Percentiles rank a stretch among this genome's conserved stretches.
Conservation (phyloP, 2,113 vertebrate species). For the Notothenia coriiceps region DNA sequence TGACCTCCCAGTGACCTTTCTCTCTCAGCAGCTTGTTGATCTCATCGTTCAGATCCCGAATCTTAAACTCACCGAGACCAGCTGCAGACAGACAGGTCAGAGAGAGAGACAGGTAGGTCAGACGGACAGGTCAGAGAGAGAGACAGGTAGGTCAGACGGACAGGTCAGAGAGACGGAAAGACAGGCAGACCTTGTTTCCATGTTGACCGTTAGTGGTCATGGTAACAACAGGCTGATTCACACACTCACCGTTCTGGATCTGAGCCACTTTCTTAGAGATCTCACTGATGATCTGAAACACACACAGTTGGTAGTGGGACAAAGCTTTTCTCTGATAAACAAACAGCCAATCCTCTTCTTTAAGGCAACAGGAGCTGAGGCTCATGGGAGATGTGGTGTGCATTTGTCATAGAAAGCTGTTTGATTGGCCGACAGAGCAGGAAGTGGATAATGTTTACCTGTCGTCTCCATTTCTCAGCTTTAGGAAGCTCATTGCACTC, state of each 20-base stretch:
- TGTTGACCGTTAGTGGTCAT: too few relatives aligned
- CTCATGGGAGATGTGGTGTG: neutral
- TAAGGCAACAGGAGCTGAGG: neutral
- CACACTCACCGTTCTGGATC: conserved; percentile 96
- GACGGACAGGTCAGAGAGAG: neutral
- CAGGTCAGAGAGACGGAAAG: neutral
- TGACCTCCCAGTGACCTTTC: conserved; percentile 96
- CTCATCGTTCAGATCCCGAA: conserved; percentile 97
- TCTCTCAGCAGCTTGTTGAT: conserved; percentile 98
- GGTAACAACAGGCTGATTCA: neutral
- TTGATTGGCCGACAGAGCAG: too few relatives aligned
- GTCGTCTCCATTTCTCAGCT: conserved; percentile 97
- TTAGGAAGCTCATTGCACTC: conserved; percentile 96
- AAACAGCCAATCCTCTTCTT: neutral
- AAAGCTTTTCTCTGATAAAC: neutral
- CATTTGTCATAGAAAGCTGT: neutral
- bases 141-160: neutral
- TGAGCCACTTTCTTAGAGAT: conserved; percentile 98
- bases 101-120: neutral
- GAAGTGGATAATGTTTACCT: conserved; percentile 80
- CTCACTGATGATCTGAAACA: conserved; percentile 95
- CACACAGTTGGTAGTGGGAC: neutral
- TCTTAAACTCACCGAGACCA: conserved; percentile 96
- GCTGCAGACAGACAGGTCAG: conserved; percentile 77
- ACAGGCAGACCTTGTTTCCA: neutral